A percentile compares a stretch with the other conserved stretches of the same genome.
Conservation (phyloP, 2,888 invertebrate genomes). For the Drosophila subsilvestris region DNA sequence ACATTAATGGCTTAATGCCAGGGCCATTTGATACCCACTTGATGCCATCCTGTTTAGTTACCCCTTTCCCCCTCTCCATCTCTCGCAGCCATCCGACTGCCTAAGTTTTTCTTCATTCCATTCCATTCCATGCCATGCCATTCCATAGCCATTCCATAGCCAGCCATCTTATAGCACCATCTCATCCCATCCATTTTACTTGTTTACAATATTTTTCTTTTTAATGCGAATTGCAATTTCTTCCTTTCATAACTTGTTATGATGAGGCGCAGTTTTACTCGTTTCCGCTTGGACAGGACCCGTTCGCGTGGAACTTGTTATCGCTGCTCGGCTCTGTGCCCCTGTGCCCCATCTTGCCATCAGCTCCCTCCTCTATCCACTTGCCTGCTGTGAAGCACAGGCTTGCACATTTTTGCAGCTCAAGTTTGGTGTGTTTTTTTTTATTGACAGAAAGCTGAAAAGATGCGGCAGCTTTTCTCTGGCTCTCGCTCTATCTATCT, state of each 20-base stretch:
- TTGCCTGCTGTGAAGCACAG: neutral
- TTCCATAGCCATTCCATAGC: too few relatives aligned
- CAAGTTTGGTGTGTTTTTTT: conserved; percentile 14
- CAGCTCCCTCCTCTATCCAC: neutral
- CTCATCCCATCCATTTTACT: neutral
- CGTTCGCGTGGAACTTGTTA: conserved; percentile 71
- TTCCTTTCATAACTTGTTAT: conserved; percentile 36
- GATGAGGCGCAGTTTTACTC: conserved; percentile 51
- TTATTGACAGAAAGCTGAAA: conserved; percentile 47
- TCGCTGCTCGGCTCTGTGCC: conserved; percentile 20
- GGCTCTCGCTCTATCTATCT: neutral
- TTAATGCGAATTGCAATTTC: conserved; percentile 43
- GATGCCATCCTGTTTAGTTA: neutral
- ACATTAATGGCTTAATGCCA: conserved; percentile 44
- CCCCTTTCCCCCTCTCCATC: neutral
- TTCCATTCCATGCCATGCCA: neutral
- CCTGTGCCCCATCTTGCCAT: neutral
- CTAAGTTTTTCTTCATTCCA: neutral
- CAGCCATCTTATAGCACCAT: neutral
- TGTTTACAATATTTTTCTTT: conserved; percentile 19
- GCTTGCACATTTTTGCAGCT: conserved; percentile 49
- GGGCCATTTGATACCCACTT: conserved; percentile 45
- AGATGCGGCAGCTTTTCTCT: conserved; percentile 3
- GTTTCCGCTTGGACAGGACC: conserved; percentile 62
- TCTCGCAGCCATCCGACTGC: too few relatives aligned